These are phyloP conservation scores for Riparia riparia DNA, from an alignment of 2,113 vertebrate species.

Conservation along the genomic window DNA sequence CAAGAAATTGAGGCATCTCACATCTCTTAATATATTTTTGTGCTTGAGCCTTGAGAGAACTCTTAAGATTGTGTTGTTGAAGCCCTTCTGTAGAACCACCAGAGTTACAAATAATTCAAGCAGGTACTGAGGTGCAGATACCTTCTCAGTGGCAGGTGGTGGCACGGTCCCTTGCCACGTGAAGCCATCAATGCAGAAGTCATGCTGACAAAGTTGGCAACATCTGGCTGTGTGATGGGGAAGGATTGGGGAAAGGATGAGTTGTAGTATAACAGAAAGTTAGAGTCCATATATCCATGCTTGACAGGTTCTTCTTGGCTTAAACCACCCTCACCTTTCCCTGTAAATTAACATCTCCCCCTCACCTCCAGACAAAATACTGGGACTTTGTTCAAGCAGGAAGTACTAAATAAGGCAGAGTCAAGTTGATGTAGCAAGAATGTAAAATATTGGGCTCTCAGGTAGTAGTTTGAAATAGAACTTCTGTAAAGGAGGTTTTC, in stretches of 20 bases:
- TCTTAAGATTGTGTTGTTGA: not conserved
- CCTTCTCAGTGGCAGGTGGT: not conserved
- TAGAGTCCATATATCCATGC: rapidly evolving
- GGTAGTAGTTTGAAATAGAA: not conserved
- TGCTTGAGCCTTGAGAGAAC: not conserved
- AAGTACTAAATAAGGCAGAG: not conserved
- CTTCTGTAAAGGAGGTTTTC: not conserved
- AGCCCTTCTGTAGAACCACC: not conserved
- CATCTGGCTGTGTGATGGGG: not conserved
- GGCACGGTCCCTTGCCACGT: rapidly evolving
- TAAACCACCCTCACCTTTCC: not conserved
- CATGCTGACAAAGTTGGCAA: not conserved
- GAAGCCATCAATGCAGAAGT: not conserved
- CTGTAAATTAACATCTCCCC: rapidly evolving
- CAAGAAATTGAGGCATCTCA: not conserved
- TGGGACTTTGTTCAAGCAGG: not conserved
- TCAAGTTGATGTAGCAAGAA: not conserved
- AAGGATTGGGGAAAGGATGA: not conserved
- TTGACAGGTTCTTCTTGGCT: not conserved
- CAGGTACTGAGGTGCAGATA: not conserved
- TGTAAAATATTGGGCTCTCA: not conserved
- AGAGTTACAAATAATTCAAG: not conserved
- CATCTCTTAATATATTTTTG: not conserved
- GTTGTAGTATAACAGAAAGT: not conserved
- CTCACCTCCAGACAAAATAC: not conserved